These are phyloP conservation scores for Condylura cristata DNA, from an alignment of 2,113 vertebrate species.

Conservation along the genomic window DNA sequence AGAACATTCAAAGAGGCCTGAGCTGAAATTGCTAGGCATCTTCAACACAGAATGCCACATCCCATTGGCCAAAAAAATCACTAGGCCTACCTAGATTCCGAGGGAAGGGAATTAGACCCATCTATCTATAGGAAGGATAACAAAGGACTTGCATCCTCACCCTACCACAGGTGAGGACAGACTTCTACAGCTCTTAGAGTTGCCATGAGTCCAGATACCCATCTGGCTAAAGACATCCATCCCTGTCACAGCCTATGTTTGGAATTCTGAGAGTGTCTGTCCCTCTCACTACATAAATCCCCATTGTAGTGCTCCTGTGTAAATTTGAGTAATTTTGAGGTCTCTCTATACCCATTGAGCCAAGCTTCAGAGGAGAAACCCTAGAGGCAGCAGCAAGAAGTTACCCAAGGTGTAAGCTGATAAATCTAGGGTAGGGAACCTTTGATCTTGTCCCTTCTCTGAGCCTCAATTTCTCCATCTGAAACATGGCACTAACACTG, in stretches of 20 bases:
- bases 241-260: neutral
- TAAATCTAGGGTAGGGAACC: neutral
- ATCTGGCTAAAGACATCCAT: neutral
- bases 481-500: neutral
- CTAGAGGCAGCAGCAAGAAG: neutral
- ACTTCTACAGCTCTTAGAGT: neutral
- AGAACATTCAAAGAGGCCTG: neutral
- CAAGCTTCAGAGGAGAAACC: neutral
- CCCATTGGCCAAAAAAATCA: neutral
- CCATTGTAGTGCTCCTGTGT: neutral
- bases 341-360: neutral
- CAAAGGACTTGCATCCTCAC: neutral
- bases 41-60: neutral
- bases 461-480: neutral
- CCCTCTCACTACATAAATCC: accelerated
- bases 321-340: neutral
- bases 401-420: neutral
- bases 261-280: neutral
- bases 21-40: neutral
- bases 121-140: neutral
- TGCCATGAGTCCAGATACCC: neutral
- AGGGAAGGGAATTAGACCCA: neutral
- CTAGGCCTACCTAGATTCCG: neutral
- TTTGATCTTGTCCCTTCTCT: neutral
- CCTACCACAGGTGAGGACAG: neutral